Evolutionary conservation across 2,797 vertebrate genomes (phyloP).

Genomic region (Anableps anableps): DNA sequence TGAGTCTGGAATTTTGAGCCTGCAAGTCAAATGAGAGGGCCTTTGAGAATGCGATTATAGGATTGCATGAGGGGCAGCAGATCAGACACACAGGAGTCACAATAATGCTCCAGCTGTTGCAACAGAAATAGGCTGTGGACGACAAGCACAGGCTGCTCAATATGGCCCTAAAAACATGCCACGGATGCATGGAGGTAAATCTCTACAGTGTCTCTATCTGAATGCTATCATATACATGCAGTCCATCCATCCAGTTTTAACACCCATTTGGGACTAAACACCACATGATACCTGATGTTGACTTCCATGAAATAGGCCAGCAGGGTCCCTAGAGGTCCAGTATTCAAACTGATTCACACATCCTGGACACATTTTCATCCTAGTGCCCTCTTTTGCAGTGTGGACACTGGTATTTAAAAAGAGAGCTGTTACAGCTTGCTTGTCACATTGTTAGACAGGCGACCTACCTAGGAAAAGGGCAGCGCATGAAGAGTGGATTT

Average conservation of each 20-base stretch:
- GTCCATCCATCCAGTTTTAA: slow-evolving; percentile 35
- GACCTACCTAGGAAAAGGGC: slow-evolving; percentile 63
- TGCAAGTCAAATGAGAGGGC: slow-evolving; percentile 62
- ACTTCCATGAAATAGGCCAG: slow-evolving; percentile 60
- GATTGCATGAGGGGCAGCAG: slow-evolving; percentile 20
- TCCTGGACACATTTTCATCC: slow-evolving; percentile 31
- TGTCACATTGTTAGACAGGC: slow-evolving; percentile 37
- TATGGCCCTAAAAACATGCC: slow-evolving; percentile 28
- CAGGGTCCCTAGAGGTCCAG: slow-evolving; percentile 38
- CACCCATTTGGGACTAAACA: slow-evolving; percentile 53
- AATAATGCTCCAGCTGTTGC: slow-evolving; percentile 73
- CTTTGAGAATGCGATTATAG: slow-evolving; percentile 59
- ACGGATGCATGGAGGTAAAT: slow-evolving; percentile 24
- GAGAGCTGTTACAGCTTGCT: slow-evolving; percentile 25
- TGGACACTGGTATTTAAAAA: slow-evolving; percentile 27
- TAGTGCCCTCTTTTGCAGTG: slow-evolving; percentile 30
- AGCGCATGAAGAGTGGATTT: slow-evolving; percentile 44
- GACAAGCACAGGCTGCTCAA: slow-evolving; percentile 54
- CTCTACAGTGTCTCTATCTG: slow-evolving; percentile 30
- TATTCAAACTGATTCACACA: slow-evolving; percentile 22
- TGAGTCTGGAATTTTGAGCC: slow-evolving; percentile 45
- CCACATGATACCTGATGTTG: slow-evolving; percentile 66
- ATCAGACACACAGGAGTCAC: slow-evolving; percentile 54
- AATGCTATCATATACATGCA: slow-evolving; percentile 15
- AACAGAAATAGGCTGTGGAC: slow-evolving; percentile 56